Evolutionary conservation across 2,113 vertebrate species (phyloP), one percentile per base, ranked within the genome.

Genomic region (mouse (Mus musculus)): DNA sequence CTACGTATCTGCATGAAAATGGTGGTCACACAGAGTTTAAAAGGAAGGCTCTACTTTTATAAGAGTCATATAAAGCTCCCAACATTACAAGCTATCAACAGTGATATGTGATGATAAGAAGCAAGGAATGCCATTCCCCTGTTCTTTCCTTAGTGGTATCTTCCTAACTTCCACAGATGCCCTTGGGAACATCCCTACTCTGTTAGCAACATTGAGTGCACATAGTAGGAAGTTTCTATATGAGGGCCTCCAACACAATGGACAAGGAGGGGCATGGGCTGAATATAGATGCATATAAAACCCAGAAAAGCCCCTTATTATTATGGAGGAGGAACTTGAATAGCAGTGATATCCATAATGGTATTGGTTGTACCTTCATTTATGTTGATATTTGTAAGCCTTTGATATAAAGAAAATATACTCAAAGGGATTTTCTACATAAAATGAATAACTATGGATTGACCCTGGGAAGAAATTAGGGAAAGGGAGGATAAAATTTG

Each of bases 391-490:
- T 36, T 7, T 4, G 85, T 7, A 72, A 30, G 1, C 33, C 95
- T 85, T 82, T 95, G 52, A 61, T 75, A 77, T 19, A 71, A 96
- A 84, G 11, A 80, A 87, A 82, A 49, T 52, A 73, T 46, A 71
- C 39, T 78, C 12, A 24, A 88, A 76, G n/a, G 73, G 49, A 46
- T 49, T 71, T 17, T 71, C 7, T 65, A 7, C 8, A 39, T 61
- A 33, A 71, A 69, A 9, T 56, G 71, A 82, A 3, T 1, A 1
- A 95, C 12, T 10, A 49, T 13, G 88, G 7, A 30, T 19, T n/a
- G 49, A 93, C 89, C 89, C 24, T 2, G 49, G 22, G 11, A 73
- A 56, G 5, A 89, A 88, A 85, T 33, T 5, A 86, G 14, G 4
- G 3, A 36, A 73, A n/a, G 26, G 5, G 52, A 20, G 3, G 33